A percentile compares a stretch with the other conserved stretches of the same genome.
These are phyloP conservation scores for Diaphora mendica DNA, from an alignment of 2,888 invertebrate genomes.

Conservation along the genomic window DNA sequence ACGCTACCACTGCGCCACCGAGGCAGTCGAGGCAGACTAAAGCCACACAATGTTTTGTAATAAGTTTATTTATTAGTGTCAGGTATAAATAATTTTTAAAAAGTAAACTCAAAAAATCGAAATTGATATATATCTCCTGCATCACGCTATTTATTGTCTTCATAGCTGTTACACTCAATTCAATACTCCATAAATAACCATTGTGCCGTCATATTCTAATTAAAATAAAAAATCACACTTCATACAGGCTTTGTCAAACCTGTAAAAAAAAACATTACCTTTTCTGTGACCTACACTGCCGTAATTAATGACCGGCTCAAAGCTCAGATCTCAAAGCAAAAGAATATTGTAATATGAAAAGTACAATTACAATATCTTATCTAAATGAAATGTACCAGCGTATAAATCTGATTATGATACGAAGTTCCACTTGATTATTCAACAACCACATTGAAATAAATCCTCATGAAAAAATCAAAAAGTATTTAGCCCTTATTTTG, in stretches of 20 bases:
- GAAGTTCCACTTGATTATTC: constrained; percentile 1
- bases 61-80: neutral
- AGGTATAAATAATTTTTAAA: neutral
- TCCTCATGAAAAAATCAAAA: constrained; percentile 22
- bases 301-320: neutral
- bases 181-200: neutral
- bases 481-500: constrained; percentile 26
- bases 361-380: neutral
- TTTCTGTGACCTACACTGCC: neutral
- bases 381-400: neutral
- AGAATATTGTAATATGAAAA: neutral
- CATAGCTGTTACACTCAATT: neutral
- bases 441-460: constrained; percentile 7
- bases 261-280: neutral
- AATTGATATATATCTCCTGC: neutral
- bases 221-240: neutral
- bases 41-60: neutral
- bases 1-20: no score
- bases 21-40: no score
- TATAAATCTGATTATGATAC: neutral
- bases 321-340: neutral
- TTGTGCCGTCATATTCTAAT: neutral
- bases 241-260: neutral
- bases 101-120: neutral
- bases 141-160: neutral